A percentile compares a stretch with the other conserved stretches of the same genome.
These are phyloP conservation scores for Agrochola macilenta DNA, from an alignment of 2,888 invertebrate genomes.

Conservation along the genomic window DNA sequence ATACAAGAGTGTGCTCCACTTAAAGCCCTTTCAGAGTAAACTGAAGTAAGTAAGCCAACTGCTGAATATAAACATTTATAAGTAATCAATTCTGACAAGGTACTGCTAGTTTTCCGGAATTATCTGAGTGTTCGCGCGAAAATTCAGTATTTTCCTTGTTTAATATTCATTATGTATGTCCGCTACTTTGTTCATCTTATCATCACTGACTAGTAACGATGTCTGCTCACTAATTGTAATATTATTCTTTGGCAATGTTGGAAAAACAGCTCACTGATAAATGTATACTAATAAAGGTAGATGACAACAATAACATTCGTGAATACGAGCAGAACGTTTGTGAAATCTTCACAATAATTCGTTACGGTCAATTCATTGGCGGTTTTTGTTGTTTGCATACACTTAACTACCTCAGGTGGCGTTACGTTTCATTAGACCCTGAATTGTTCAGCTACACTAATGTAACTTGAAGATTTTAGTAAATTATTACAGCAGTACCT, in stretches of 20 bases:
- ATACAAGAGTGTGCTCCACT: not conserved
- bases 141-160: conserved; percentile 60
- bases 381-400: conserved; percentile 53
- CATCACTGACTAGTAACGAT: conserved; percentile 48
- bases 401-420: conserved; percentile 31
- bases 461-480: conserved; percentile 1
- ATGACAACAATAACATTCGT: conserved; percentile 53
- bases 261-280: conserved; percentile 51
- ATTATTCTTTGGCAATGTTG: conserved; percentile 65
- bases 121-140: conserved; percentile 33
- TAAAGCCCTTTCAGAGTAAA: conserved; percentile 13
- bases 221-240: conserved; percentile 48
- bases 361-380: conserved; percentile 61
- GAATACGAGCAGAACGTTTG: conserved; percentile 58
- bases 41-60: not conserved
- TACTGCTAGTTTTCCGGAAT: conserved; percentile 55
- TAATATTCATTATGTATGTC: conserved; percentile 52
- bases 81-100: conserved; percentile 36
- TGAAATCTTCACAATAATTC: conserved; percentile 60
- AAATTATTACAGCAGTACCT: not conserved
- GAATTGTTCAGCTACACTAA: conserved; percentile 31
- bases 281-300: conserved; percentile 37
- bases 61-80: conserved; percentile 13
- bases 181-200: conserved; percentile 59
- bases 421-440: conserved; percentile 44